Conservation (phyloP, 2,113 vertebrate species). For the Corythoichthys haematopterus region DNA sequence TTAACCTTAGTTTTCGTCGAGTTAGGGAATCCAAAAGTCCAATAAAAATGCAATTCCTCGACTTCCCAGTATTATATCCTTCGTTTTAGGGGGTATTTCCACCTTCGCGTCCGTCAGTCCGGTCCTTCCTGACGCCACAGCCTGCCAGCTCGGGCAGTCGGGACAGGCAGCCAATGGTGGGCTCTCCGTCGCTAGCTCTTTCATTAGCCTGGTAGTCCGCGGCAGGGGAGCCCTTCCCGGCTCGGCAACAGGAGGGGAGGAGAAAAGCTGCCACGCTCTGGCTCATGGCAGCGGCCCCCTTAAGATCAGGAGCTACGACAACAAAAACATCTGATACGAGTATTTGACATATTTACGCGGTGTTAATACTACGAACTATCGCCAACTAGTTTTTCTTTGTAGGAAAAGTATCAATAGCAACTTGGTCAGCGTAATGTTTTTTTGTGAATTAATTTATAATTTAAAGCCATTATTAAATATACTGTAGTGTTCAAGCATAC, state of each 20-base stretch:
- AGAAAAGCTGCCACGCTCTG: not conserved
- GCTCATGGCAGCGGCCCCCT: constrained; percentile 1
- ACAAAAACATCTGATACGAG: not conserved
- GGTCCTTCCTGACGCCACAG: constrained; percentile 46
- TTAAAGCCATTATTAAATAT: not conserved
- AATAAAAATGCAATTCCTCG: constrained; percentile 11
- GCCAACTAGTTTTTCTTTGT: not conserved
- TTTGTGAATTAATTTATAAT: not conserved
- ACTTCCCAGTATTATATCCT: not conserved
- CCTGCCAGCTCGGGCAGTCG: constrained; percentile 59
- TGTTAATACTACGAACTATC: not conserved
- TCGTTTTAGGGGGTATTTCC: constrained; percentile 12
- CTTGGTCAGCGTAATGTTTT: not conserved
- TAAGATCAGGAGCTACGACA: not conserved
- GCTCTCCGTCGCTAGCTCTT: constrained; percentile 21
- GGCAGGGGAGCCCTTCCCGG: constrained; percentile 23
- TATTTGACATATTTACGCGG: not conserved
- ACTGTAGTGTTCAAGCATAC: not conserved
- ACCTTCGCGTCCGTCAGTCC: constrained; percentile 12
- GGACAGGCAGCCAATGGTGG: constrained; percentile 53
- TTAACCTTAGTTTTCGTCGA: constrained; percentile 11
- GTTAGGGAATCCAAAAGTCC: not conserved
- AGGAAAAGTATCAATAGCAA: not conserved
- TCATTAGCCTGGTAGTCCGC: constrained; percentile 25
- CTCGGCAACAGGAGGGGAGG: constrained; percentile 26